Evolutionary conservation across 1,140 invertebrate genomes (phyloP).

Genomic region (Plectrocnemia conspersa): DNA sequence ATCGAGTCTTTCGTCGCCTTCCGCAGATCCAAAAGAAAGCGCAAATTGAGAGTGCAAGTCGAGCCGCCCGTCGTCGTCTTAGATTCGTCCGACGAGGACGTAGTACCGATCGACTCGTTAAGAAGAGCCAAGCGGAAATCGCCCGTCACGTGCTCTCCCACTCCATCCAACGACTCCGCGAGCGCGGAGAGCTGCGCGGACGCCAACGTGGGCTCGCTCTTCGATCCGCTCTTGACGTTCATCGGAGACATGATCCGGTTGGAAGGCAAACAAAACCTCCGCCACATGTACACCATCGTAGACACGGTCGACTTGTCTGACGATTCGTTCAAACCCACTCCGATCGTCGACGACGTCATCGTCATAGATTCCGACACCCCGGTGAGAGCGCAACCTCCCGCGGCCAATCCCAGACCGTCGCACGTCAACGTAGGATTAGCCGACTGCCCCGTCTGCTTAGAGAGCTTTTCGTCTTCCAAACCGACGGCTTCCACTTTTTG

Average conservation of each 20-base stretch:
- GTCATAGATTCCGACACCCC: slow-evolving; percentile 4
- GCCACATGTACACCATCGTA: neutral
- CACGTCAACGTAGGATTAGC: neutral
- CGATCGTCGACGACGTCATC: slow-evolving; percentile 8
- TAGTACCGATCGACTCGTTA: neutral
- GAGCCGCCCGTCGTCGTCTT: too few relatives aligned
- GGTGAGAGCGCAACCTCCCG: neutral
- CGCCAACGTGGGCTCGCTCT: neutral
- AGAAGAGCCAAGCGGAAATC: neutral
- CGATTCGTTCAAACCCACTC: slow-evolving; percentile 7
- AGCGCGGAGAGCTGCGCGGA: neutral
- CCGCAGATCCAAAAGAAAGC: too few relatives aligned
- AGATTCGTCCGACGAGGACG: too few relatives aligned
- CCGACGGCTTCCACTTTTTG: slow-evolving; percentile 25
- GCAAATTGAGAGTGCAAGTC: too few relatives aligned
- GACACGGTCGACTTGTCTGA: slow-evolving; percentile 9
- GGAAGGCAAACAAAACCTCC: neutral
- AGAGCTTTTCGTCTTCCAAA: slow-evolving; percentile 10
- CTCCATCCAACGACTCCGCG: neutral
- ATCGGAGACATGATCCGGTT: neutral
- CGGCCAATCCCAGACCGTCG: neutral
- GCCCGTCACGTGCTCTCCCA: neutral
- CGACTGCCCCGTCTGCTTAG: slow-evolving; percentile 27
- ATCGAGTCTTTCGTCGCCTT: too few relatives aligned
- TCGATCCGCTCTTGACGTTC: neutral